A percentile compares a stretch with the other conserved stretches of the same genome.
Conservation (phyloP, 2,113 vertebrate species). For the Octodon degus region DNA sequence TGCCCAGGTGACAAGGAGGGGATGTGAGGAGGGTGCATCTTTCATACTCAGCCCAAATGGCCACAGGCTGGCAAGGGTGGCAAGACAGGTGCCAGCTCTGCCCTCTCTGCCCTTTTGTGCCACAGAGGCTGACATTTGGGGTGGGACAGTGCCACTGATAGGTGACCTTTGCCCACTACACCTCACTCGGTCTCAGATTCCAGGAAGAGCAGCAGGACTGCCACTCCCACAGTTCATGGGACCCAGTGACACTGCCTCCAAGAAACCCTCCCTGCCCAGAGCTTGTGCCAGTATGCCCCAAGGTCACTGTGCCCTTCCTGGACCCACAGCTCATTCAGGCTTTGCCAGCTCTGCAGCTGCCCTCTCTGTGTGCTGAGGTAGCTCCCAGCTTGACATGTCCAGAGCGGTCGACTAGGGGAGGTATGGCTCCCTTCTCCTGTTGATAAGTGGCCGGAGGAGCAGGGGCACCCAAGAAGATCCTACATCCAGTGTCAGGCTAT, state of each 20-base stretch:
- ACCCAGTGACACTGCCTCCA: not conserved
- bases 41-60: fast-evolving
- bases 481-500: not conserved
- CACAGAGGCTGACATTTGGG: not conserved
- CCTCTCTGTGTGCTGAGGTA: not conserved
- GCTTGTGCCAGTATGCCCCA: not conserved
- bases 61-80: not conserved
- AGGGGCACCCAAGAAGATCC: not conserved
- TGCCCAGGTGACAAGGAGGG: conserved; percentile 69
- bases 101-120: not conserved
- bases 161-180: not conserved
- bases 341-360: not conserved
- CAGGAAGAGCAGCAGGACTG: not conserved
- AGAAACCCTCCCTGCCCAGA: not conserved
- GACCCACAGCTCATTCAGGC: not conserved
- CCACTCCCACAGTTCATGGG: not conserved
- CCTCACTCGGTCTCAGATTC: fast-evolving
- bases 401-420: not conserved
- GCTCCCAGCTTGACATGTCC: not conserved
- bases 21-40: not conserved
- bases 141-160: fast-evolving
- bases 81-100: fast-evolving
- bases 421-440: not conserved
- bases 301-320: not conserved
- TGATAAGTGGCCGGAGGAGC: too few species aligned